Conservation (phyloP, 2,888 invertebrate species). For the Megalurothrips usitatus region DNA sequence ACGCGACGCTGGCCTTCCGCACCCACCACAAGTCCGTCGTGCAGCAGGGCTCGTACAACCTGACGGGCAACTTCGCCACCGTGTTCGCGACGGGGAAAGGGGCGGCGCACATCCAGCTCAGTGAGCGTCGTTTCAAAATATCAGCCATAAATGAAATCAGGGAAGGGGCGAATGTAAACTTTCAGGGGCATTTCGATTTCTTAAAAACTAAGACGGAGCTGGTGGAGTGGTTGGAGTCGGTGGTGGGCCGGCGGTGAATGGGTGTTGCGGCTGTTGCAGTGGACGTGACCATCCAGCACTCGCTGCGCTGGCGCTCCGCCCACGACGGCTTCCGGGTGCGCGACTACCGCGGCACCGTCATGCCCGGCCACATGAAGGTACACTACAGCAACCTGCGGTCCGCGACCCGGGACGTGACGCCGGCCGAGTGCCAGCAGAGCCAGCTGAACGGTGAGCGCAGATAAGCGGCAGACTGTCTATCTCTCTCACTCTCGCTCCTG, state of each 20-base stretch:
- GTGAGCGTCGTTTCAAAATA: neutral
- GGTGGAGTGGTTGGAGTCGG: no score
- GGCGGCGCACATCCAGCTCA: neutral
- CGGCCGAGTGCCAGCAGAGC: neutral
- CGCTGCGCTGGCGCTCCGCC: neutral
- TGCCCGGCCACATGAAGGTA: neutral
- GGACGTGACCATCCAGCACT: neutral
- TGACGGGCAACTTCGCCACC: neutral
- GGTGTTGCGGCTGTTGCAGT: no score
- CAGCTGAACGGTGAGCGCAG: neutral
- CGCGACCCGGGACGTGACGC: conserved; percentile 3
- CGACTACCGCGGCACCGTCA: neutral
- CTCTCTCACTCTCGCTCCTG: no score
- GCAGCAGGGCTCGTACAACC: neutral
- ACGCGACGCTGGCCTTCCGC: neutral
- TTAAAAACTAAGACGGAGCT: no score
- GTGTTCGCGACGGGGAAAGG: neutral
- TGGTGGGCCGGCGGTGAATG: no score
- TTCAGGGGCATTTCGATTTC: no score
- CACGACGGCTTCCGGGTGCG: neutral
- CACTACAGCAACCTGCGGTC: neutral
- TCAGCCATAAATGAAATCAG: neutral
- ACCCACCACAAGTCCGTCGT: neutral
- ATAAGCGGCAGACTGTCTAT: neutral
- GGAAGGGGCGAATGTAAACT: no score